Percentiles rank a stretch among this genome's conserved stretches.
These are phyloP conservation scores for Muntiacus reevesi DNA, from an alignment of 2,113 vertebrate species.

Conservation along the genomic window DNA sequence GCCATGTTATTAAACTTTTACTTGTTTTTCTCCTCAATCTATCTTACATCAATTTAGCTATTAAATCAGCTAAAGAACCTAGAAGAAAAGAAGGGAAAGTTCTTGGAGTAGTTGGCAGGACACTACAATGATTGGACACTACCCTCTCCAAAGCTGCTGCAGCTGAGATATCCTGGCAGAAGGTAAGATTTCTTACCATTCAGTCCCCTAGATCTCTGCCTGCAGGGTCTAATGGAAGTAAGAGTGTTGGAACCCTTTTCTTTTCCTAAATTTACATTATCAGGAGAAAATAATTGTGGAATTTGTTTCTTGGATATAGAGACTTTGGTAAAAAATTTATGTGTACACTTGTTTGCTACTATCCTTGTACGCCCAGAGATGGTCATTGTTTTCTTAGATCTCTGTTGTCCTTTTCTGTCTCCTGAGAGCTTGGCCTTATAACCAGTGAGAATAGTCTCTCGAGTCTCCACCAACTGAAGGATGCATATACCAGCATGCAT, in stretches of 20 bases:
- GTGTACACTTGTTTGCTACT: neutral
- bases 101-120: neutral
- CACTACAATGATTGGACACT: neutral
- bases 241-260: neutral
- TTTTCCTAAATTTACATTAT: neutral
- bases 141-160: neutral
- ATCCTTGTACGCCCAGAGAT: neutral
- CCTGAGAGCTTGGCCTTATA: neutral
- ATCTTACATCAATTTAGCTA: neutral
- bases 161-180: neutral
- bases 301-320: neutral
- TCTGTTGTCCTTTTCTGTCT: neutral
- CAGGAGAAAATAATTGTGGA: neutral
- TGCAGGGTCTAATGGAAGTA: neutral
- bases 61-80: neutral
- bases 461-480: neutral
- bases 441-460: neutral
- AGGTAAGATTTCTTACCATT: neutral
- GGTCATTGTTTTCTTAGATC: neutral
- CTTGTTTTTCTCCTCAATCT: neutral
- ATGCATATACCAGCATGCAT: neutral
- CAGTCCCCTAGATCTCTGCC: neutral
- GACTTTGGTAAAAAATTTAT: neutral
- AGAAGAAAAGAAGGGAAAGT: neutral
- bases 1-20: neutral